Conservation (phyloP, 2,797 vertebrate species). For the Dipus sagitta region DNA sequence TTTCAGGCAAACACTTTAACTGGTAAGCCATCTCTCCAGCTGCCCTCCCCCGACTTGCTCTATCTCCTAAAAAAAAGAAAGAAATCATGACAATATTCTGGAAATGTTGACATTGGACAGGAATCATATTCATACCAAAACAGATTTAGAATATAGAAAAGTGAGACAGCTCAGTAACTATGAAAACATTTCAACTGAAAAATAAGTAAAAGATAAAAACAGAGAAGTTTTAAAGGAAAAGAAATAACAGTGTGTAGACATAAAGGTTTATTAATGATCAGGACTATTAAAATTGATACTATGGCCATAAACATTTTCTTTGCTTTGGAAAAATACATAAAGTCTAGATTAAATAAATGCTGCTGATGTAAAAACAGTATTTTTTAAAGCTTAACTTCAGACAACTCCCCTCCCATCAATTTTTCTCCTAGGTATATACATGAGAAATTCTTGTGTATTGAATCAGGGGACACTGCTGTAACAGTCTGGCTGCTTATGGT, state of each 20-base stretch:
- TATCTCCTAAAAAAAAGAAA: no score
- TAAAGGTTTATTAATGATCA: neutral
- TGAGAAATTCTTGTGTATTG: neutral
- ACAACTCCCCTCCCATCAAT: neutral
- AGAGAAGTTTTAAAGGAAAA: neutral
- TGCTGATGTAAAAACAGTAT: neutral
- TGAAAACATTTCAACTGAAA: slow-evolving; percentile 1
- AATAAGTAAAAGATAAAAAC: neutral
- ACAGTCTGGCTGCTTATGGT: neutral
- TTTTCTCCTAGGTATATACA: neutral
- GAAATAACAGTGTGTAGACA: neutral
- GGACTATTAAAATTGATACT: neutral
- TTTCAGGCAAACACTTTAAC: no score
- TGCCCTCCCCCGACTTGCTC: no score
- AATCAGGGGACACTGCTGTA: neutral
- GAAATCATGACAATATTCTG: neutral
- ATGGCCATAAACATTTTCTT: neutral
- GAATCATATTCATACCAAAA: neutral
- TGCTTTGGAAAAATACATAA: neutral
- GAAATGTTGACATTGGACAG: neutral
- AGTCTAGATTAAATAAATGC: neutral
- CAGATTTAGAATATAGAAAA: slow-evolving; percentile 29
- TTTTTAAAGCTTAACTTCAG: slow-evolving; percentile 35
- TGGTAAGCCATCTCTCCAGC: no score
- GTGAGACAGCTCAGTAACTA: neutral